Evolutionary conservation across 2,888 invertebrate genomes (phyloP).

Genomic region (Nomada ruficornis): DNA sequence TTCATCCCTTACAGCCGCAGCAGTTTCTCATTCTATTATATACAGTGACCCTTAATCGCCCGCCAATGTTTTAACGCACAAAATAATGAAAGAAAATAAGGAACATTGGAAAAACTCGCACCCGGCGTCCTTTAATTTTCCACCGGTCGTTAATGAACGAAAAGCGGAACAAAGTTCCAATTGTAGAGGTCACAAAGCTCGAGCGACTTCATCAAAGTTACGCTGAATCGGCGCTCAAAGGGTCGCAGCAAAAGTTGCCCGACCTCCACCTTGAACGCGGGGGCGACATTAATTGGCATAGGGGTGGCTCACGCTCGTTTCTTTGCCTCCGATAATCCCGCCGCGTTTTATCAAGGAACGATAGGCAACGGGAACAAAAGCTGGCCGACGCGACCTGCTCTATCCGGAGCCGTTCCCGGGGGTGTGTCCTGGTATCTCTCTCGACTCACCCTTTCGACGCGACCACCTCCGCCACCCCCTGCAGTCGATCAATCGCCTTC

Average conservation of each 20-base stretch:
- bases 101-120: neutral
- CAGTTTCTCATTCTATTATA: conserved; percentile 18
- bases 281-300: conserved; percentile 15
- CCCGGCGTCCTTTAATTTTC: neutral
- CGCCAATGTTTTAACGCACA: conserved; percentile 7
- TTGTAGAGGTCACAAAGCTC: neutral
- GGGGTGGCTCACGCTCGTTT: conserved; percentile 24
- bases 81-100: neutral
- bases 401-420: conserved; percentile 44
- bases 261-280: neutral
- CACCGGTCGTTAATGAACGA: neutral
- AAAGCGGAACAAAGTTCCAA: neutral
- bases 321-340: conserved; percentile 42
- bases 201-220: neutral
- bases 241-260: neutral
- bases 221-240: neutral
- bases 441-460: conserved; percentile 30
- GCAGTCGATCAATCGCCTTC: conserved; percentile 47
- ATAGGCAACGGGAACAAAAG: conserved; percentile 52
- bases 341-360: conserved; percentile 41
- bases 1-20: conserved; percentile 51
- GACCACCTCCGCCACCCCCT: neutral
- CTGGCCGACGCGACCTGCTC: conserved; percentile 41
- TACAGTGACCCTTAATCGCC: conserved; percentile 32
- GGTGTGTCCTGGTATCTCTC: conserved; percentile 44